Conservation (phyloP, 2,888 invertebrate genomes). For the Esperia sulphurella region DNA sequence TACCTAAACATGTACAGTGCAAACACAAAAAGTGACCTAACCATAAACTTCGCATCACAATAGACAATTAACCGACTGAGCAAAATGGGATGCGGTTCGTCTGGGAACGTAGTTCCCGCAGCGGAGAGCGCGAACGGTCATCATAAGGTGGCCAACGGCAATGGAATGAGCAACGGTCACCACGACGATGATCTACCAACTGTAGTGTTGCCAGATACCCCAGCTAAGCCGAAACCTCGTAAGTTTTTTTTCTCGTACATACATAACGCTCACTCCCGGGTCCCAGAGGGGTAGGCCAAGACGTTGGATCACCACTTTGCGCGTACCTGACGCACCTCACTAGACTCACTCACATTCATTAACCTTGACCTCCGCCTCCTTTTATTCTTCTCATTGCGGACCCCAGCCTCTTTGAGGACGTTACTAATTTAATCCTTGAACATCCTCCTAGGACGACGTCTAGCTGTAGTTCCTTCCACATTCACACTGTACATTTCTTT, state of each 20-base stretch:
- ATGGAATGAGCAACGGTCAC: conserved; percentile 25
- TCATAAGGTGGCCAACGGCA: conserved; percentile 25
- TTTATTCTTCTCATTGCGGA: no score
- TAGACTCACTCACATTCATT: no score
- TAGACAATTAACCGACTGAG: background rate
- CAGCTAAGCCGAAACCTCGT: conserved; percentile 59
- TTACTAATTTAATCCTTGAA: no score
- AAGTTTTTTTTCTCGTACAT: conserved; percentile 22
- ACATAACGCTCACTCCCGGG: no score
- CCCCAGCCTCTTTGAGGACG: no score
- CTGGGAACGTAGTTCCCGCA: conserved; percentile 53
- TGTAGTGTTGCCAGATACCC: conserved; percentile 64
- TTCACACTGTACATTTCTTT: no score
- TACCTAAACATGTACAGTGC: background rate
- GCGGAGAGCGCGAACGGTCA: conserved; percentile 34
- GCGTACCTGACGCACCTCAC: no score
- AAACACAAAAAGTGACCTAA: conserved; percentile 6
- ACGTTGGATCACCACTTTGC: no score
- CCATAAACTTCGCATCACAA: background rate
- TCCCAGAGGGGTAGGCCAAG: no score
- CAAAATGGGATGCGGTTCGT: conserved; percentile 73
- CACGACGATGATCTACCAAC: conserved; percentile 55
- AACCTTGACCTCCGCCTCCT: no score
- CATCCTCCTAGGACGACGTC: no score
- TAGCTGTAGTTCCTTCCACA: no score